Evolutionary conservation across 1,140 invertebrate genomes (phyloP).

Genomic region (Laupala kohalensis): DNA sequence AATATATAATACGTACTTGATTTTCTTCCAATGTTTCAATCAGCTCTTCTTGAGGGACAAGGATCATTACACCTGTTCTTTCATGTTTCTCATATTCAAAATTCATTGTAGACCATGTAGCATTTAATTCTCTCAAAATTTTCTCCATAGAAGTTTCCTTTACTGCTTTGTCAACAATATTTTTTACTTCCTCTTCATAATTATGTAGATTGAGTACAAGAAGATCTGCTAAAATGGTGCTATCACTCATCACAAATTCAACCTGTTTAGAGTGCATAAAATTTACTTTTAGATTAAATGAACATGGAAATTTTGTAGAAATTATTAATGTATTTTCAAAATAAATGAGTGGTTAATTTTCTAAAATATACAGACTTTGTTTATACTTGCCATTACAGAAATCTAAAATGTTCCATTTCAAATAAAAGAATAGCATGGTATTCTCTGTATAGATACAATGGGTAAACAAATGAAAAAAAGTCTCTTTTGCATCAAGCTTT

Average conservation of each 20-base stretch:
- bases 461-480: not conserved
- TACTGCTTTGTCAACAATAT: constrained; percentile 87
- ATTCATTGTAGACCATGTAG: constrained; percentile 69
- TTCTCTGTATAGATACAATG: not conserved
- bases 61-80: constrained; percentile 58
- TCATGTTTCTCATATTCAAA: constrained; percentile 72
- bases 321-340: not conserved
- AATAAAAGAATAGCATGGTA: not conserved
- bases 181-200: constrained; percentile 88
- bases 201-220: constrained; percentile 77
- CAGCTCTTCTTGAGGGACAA: constrained; percentile 73
- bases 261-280: constrained; percentile 33
- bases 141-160: constrained; percentile 95
- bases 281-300: no score
- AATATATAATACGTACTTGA: constrained; percentile 45
- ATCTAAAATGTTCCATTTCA: no score
- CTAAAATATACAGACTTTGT: not conserved
- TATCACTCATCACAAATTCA: constrained; percentile 56
- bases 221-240: constrained; percentile 74
- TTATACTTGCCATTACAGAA: not conserved
- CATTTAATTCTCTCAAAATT: constrained; percentile 66
- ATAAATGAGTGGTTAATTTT: not conserved
- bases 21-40: constrained; percentile 89
- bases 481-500: not conserved
- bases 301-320: not conserved